Evolutionary conservation across 2,888 invertebrate genomes (phyloP), one percentile per base, ranked within the genome.

Genomic region (Fragum whitleyi): DNA sequence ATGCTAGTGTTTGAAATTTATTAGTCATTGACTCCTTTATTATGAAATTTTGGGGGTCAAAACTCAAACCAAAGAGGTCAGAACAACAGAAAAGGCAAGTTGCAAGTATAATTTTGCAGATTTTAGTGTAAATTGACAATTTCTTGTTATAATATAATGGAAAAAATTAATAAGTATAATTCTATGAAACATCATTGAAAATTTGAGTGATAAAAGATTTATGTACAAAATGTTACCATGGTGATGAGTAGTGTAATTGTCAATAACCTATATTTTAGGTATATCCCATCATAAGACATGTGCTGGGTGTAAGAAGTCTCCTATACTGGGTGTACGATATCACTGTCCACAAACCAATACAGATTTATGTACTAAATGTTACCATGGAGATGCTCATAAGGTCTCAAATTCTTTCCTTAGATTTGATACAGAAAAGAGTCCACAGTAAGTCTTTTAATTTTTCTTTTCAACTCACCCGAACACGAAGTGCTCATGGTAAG

Each of bases 361-460:
- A 5, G 79, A 81, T 57, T 42, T 87, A 14, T 87, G 87, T 78
- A 74, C 78, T 19, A 68, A 71, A 19, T 87, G 87, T 67, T 87
- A 87, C 74, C 70, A 81, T 55, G 39, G 39, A 16, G 85, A 83
- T 42, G 71, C 77, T 55, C 82, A 86, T 53, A 75, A 75, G 42
- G 32, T 62, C 9, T 62, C 51, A 0, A 81, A 86, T 51, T 32
- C 67, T 7, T 87, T 87, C 51, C 32, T 68, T 11, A 73, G 85
- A 77, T 69, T 42, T 51, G 83, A 85, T 29, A 74, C 74, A 47
- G 68, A 74, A 26, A 61, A 36, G 21, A 70, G 59, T 26, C 77
- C 71, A 42, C 51, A 71, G 83, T 83, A 79, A 74, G 83, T 75
- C 11, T 51, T 14, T 51, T 16, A 7, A n/a, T 14, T 14, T 51